These are phyloP conservation scores for Hydrolagus affinis DNA, from an alignment of 2,113 vertebrate species.

Conservation along the genomic window DNA sequence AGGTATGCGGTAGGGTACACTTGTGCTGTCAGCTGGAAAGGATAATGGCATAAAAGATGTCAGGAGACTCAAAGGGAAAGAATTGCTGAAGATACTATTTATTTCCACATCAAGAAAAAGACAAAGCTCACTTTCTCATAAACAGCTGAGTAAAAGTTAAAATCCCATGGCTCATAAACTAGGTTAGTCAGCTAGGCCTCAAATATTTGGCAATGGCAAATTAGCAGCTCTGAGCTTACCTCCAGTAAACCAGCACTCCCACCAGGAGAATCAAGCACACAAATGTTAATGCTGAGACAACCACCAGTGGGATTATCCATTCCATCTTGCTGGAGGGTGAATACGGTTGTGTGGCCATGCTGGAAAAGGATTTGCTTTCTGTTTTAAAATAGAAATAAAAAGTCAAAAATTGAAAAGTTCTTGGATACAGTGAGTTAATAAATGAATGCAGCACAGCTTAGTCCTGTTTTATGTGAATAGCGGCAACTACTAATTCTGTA, in stretches of 20 bases:
- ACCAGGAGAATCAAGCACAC: conserved; percentile 91
- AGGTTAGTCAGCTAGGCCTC: background rate
- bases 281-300: conserved; percentile 90
- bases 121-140: background rate
- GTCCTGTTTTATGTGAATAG: background rate
- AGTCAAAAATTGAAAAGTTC: conserved; percentile 13
- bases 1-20: background rate
- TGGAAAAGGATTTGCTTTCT: conserved; percentile 68
- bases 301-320: conserved; percentile 92
- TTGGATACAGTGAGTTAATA: conserved; percentile 46
- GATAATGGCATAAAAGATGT: background rate
- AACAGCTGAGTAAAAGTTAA: background rate
- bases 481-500: background rate
- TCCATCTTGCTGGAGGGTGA: conserved; percentile 76
- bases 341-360: conserved; percentile 60
- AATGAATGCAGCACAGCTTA: conserved; percentile 38
- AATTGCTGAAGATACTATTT: no score
- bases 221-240: conserved; percentile 59
- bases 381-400: conserved; percentile 33
- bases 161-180: background rate
- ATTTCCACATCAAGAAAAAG: background rate
- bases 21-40: background rate
- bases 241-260: conserved; percentile 93
- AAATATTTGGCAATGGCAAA: background rate
- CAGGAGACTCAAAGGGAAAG: no score